Evolutionary conservation across 2,113 vertebrate species (phyloP).

Genomic region (Laticauda colubrina): DNA sequence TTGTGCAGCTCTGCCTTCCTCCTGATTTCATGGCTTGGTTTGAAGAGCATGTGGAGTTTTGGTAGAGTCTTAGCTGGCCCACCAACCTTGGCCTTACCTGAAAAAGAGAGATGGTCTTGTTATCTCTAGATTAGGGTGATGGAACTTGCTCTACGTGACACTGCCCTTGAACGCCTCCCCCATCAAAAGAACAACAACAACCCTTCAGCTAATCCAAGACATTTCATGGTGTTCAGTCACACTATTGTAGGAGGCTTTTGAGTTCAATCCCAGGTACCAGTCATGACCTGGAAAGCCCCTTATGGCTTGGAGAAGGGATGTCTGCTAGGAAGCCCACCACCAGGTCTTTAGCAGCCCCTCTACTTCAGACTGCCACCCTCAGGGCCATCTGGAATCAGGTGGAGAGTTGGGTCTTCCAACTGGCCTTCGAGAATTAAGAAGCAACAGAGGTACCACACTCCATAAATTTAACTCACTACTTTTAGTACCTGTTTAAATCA

Average conservation of each 20-base stretch:
- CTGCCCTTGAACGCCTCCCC: background rate
- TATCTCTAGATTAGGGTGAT: background rate
- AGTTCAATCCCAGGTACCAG: background rate
- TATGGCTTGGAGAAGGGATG: background rate
- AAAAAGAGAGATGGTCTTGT: background rate
- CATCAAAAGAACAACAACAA: background rate
- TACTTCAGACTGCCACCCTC: background rate
- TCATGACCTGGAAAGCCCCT: background rate
- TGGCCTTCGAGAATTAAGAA: background rate
- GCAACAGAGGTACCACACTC: background rate
- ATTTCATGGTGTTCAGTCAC: background rate
- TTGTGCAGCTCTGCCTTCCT: background rate
- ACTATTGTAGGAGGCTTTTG: background rate
- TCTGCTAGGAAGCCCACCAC: background rate
- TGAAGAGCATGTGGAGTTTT: background rate
- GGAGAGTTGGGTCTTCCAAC: background rate
- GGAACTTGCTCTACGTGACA: background rate
- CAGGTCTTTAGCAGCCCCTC: background rate
- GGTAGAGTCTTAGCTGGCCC: background rate
- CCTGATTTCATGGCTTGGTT: background rate
- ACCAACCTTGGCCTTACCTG: background rate
- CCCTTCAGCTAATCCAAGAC: background rate
- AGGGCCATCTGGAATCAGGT: background rate
- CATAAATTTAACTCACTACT: background rate
- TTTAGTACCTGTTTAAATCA: background rate